Evolutionary conservation across 2,113 vertebrate species (phyloP).

Genomic region (Xenus cinereus): DNA sequence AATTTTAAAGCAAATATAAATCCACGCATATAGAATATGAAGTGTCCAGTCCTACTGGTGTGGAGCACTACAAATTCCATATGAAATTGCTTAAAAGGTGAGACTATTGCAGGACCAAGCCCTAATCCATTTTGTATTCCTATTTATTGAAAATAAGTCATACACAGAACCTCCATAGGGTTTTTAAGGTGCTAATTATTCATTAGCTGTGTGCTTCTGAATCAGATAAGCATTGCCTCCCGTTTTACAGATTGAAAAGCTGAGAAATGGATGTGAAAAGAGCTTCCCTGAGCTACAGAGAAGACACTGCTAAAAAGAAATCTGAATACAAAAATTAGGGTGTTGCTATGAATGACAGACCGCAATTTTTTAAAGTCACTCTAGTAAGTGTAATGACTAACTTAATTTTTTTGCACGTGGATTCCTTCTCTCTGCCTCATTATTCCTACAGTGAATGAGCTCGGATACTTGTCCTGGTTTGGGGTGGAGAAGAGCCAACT

Average conservation of each 20-base stretch:
- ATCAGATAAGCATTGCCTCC: not conserved
- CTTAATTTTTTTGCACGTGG: not conserved
- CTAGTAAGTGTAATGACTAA: not conserved
- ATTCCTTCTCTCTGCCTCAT: constrained; percentile 4
- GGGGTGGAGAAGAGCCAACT: no score
- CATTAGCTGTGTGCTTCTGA: not conserved
- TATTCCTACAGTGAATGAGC: not conserved
- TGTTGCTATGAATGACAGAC: not conserved
- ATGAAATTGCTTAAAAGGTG: not conserved
- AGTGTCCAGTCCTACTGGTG: not conserved
- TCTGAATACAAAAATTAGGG: not conserved
- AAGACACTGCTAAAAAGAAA: not conserved
- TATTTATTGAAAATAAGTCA: not conserved
- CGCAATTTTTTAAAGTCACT: not conserved
- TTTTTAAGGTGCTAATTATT: not conserved
- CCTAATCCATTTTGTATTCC: not conserved
- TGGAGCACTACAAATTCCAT: not conserved
- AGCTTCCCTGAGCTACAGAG: not conserved
- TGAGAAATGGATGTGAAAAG: not conserved
- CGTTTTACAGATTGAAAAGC: not conserved
- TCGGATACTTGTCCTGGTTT: not conserved
- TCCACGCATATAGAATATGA: not conserved
- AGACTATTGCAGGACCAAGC: not conserved
- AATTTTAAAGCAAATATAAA: not conserved
- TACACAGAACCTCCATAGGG: not conserved